Conservation (phyloP, 2,797 vertebrate genomes). For the Malurus leucopterus region DNA sequence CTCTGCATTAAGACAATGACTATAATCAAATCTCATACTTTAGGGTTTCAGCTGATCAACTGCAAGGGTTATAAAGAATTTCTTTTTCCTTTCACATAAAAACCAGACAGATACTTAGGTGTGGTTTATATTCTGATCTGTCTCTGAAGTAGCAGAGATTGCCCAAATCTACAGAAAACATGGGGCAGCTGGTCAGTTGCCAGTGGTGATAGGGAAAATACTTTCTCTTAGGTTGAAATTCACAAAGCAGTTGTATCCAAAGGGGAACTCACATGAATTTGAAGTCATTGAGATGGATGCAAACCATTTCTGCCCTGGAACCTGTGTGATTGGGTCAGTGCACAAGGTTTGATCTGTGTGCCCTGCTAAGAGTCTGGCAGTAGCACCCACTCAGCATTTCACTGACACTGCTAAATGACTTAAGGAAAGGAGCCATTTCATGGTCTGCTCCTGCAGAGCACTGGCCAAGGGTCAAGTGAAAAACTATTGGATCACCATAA, state of each 20-base stretch:
- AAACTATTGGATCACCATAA: background rate
- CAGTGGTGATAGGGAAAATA: background rate
- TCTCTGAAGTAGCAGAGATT: constrained; percentile 13
- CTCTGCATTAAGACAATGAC: constrained; percentile 68
- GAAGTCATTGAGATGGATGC: background rate
- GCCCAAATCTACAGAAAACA: background rate
- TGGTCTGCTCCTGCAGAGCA: background rate
- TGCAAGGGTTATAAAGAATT: constrained; percentile 51
- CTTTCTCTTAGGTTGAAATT: background rate
- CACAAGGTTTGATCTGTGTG: background rate
- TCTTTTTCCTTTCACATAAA: constrained; percentile 19
- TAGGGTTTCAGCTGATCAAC: constrained; percentile 55
- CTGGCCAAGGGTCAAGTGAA: background rate
- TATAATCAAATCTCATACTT: constrained; percentile 64
- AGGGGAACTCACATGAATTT: background rate
- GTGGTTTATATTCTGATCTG: background rate
- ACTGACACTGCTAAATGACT: background rate
- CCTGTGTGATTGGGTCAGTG: background rate
- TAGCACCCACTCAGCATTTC: background rate
- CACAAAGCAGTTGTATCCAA: background rate
- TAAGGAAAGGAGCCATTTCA: background rate
- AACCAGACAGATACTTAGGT: background rate
- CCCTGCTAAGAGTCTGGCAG: background rate
- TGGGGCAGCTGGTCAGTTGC: background rate
- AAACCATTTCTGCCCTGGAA: background rate